A percentile compares a stretch with the other conserved stretches of the same genome.
Conservation (phyloP, 2,113 vertebrate genomes). For the Piprites chloris region DNA sequence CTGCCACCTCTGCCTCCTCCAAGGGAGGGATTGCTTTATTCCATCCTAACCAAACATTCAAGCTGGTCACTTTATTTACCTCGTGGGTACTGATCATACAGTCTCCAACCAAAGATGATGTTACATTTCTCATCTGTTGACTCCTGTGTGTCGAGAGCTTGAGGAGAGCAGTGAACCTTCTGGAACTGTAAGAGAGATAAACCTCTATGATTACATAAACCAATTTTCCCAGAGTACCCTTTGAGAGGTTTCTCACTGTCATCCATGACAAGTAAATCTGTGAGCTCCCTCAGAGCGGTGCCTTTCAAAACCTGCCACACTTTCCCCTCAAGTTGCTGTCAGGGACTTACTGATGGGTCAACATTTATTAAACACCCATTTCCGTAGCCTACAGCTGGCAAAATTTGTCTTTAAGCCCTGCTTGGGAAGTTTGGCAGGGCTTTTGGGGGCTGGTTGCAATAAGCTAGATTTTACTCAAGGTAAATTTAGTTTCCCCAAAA, state of each 20-base stretch:
- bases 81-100: rapidly evolving
- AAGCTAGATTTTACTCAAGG: background rate
- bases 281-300: background rate
- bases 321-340: background rate
- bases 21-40: background rate
- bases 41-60: background rate
- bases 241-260: background rate
- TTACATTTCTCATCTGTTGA: background rate
- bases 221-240: background rate
- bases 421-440: background rate
- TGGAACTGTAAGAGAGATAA: background rate
- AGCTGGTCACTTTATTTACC: background rate
- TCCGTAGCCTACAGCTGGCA: background rate
- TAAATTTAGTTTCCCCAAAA: background rate
- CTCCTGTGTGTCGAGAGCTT: background rate
- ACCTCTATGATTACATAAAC: background rate
- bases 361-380: background rate
- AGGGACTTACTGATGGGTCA: background rate
- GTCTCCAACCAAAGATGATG: rapidly evolving
- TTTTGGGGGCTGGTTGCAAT: background rate
- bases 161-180: background rate
- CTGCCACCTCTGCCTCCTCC: background rate
- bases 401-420: background rate
- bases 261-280: background rate
- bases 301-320: background rate